These are phyloP conservation scores for Nothura maculosa DNA, from an alignment of 2,797 vertebrate genomes.

Conservation along the genomic window DNA sequence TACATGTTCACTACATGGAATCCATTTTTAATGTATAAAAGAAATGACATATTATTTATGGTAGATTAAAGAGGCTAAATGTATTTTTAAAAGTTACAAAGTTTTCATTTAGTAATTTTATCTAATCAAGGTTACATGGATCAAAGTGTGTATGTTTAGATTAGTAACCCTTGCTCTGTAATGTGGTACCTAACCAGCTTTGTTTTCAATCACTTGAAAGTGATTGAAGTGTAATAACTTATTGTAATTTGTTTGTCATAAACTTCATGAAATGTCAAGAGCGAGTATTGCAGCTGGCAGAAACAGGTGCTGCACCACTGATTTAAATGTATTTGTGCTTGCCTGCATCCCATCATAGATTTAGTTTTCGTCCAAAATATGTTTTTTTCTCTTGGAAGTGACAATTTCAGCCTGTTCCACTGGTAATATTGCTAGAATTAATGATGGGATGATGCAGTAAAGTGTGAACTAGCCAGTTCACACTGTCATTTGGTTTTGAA, in stretches of 20 bases:
- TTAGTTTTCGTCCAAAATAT: slow-evolving; percentile 47
- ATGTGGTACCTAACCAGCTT: not conserved
- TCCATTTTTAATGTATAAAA: not conserved
- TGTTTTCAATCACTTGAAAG: not conserved
- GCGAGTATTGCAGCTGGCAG: slow-evolving; percentile 27
- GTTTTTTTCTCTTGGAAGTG: slow-evolving; percentile 6
- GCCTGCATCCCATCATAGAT: slow-evolving; percentile 48
- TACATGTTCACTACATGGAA: not conserved
- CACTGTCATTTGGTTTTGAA: not conserved
- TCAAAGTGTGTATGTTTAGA: not conserved
- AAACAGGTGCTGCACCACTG: slow-evolving; percentile 3
- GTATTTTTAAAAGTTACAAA: not conserved
- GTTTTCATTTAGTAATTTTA: not conserved
- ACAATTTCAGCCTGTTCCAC: not conserved
- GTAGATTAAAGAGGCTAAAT: not conserved
- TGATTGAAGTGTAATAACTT: not conserved
- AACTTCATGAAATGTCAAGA: slow-evolving; percentile 31
- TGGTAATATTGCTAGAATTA: not conserved
- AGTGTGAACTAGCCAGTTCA: not conserved
- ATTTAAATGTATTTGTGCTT: slow-evolving; percentile 56
- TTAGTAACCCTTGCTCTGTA: not conserved
- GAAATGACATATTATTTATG: not conserved
- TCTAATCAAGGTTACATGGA: not conserved
- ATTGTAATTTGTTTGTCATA: slow-evolving; percentile 57
- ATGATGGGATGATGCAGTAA: not conserved